Base-by-base conservation (phyloP, 1,140 invertebrate species). In the Drosophila cardini region DNA sequence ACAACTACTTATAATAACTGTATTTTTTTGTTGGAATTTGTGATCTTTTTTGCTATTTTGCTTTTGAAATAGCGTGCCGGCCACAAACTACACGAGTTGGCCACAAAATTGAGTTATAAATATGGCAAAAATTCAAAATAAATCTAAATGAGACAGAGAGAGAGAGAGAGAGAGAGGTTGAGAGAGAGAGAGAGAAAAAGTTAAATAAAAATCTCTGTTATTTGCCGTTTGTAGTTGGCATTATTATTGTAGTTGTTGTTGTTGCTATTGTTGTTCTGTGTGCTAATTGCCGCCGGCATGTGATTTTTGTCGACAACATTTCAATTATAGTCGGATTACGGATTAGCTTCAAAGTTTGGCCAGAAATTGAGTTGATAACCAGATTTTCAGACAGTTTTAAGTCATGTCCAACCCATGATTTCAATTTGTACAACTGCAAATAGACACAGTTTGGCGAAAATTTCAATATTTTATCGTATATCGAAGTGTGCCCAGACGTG, bases 241-340 rank as follows among this genome's bases (percentile, higher is more conserved):
- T 55, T 45, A n/a, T 30, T 61, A 55, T 38, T 61, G 38, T 32
- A 43, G 21, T 4, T n/a, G n/a, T n/a, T n/a, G n/a, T 26, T 61
- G 60, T 38, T 61, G 38, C 36, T 46, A 4, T 26, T 26, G 21
- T 26, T 26, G 21, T 26, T 26, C 21, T 26, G 21, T 26, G 72
- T 87, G 83, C 76, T 87, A 87, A 87, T 87, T 87, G 83, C 53
- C 63, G 57, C 38, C 72, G 75, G 78, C 79, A 87, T 78, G 82
- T 84, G 75, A 81, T 81, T 77, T 70, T 69, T 67, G 38, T 56
- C 16, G 57, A 60, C 61, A 87, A 83, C 83, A 87, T 83, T 71
- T 86, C 83, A 86, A 86, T 86, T 89, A 82, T 60, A 68, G 16
- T 62, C 57, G 52, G 52, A 63, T 70, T 69, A 58, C 57, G 52